Evolutionary conservation across 37 sponge, comb jelly and placozoan species (phyloP), one percentile per base, ranked within the genome.

Genomic region (Corticium candelabrum): DNA sequence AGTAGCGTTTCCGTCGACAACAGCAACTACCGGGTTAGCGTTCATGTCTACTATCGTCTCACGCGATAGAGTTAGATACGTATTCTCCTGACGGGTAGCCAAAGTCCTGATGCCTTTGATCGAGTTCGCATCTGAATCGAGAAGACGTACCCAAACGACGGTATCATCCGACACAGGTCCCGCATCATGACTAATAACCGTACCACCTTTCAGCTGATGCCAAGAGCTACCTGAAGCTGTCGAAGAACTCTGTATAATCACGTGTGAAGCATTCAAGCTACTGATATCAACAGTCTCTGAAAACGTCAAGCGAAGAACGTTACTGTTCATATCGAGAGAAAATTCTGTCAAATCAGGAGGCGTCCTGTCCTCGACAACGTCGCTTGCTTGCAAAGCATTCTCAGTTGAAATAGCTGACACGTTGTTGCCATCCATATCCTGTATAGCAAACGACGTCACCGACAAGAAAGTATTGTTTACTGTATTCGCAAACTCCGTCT

Each of bases 221-320:
- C n/a, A n/a, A n/a, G 83, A 80, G 37, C 76, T 75, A 35, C 40
- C 34, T 11, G 78, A 62, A 31, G 1, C 62, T 0, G 35, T 35
- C 21, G 77, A 37, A 21, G 40, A 35, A 27, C 80, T 76, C 78
- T 92, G 93, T 27, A 92, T 39, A n/a, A 83, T 84, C 32, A 92
- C 79, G 40, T 74, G 76, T 1, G 77, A 62, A 71, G 90, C 80
- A 84, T 86, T 71, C 34, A 92, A 75, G 62, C 62, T 50, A 21
- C 62, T 50, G 15, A 50, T 21, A 77, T 89, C 78, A 11, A 92
- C 87, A 30, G 90, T 89, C 41, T 92, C 93, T 31, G 87, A 84
- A 76, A 92, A 92, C 2, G 83, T 89, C 7, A 92, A 71, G 30
- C 62, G 74, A 3, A 89, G 78, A 0, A 77, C 38, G 1, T 71